Conservation (phyloP, 2,888 invertebrate species). For the Electrophaes corylata region DNA sequence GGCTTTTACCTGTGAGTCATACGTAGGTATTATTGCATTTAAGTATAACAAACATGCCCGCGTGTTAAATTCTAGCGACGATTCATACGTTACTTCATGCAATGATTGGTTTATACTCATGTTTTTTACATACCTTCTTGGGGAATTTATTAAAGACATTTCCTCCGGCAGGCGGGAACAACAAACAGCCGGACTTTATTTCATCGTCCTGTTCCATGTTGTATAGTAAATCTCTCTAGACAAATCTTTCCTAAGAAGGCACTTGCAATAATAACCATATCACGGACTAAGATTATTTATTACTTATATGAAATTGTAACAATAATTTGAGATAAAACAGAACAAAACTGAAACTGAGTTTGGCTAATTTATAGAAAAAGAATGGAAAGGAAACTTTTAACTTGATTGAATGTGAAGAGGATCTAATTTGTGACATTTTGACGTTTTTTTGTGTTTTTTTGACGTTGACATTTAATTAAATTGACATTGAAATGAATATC, state of each 20-base stretch:
- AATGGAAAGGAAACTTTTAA: too few species aligned
- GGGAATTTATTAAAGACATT: constrained; percentile 90
- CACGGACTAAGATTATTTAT: constrained; percentile 4
- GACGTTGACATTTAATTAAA: too few species aligned
- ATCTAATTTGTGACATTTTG: too few species aligned
- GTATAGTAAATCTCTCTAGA: constrained; percentile 40
- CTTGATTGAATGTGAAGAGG: too few species aligned
- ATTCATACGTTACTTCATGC: constrained; percentile 2
- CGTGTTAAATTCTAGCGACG: constrained; percentile 8
- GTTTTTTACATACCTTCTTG: constrained; percentile 83
- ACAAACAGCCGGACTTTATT: constrained; percentile 89
- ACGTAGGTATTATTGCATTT: constrained; percentile 33
- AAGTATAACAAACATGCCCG: constrained; percentile 35
- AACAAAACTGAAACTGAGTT: not conserved
- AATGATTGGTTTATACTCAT: constrained; percentile 15
- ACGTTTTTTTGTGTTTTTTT: too few species aligned
- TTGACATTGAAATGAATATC: too few species aligned
- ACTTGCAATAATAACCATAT: constrained; percentile 14
- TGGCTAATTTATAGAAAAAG: too few species aligned
- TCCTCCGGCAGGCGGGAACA: constrained; percentile 88
- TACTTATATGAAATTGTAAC: not conserved
- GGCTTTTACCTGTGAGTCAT: constrained; percentile 44
- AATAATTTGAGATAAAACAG: not conserved
- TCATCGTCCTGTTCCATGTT: constrained; percentile 90
- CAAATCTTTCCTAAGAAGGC: constrained; percentile 21